phyloP scores from a whole-genome alignment of 2,888 invertebrate species.

The Athalia circularis region DNA sequence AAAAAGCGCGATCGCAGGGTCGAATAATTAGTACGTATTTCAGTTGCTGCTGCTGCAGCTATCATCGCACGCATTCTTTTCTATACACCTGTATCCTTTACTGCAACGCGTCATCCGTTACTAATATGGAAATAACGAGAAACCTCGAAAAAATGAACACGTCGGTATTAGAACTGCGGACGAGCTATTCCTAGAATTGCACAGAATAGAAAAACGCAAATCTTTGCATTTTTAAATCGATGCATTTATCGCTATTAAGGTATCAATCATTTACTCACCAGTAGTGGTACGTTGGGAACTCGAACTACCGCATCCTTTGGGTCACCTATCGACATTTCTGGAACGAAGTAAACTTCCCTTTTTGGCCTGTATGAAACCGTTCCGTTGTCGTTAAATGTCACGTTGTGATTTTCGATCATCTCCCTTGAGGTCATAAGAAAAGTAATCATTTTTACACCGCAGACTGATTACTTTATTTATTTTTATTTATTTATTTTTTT shows the following conservation, averaged over 20 bases:
- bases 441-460: not conserved
- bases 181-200: too few relatives aligned
- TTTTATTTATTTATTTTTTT: not conserved
- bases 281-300: conserved; percentile 83
- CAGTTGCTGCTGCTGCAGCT: not conserved
- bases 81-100: not conserved
- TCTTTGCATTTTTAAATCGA: not conserved
- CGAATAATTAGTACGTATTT: conserved; percentile 18
- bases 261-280: conserved; percentile 76
- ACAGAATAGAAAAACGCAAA: too few relatives aligned
- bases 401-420: conserved; percentile 80
- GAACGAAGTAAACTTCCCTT: conserved; percentile 78
- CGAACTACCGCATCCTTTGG: conserved; percentile 78
- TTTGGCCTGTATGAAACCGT: conserved; percentile 81
- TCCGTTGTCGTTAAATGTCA: conserved; percentile 80
- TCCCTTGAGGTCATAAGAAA: conserved; percentile 76
- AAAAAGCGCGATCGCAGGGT: conserved; percentile 29
- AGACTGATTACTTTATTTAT: not conserved
- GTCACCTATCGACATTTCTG: conserved; percentile 81
- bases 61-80: conserved; percentile 3
- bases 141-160: conserved; percentile 1
- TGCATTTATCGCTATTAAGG: not conserved
- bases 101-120: not conserved
- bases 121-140: not conserved
- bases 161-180: not conserved